These are phyloP conservation scores for Macquaria australasica DNA, from an alignment of 2,113 vertebrate species.

Conservation along the genomic window DNA sequence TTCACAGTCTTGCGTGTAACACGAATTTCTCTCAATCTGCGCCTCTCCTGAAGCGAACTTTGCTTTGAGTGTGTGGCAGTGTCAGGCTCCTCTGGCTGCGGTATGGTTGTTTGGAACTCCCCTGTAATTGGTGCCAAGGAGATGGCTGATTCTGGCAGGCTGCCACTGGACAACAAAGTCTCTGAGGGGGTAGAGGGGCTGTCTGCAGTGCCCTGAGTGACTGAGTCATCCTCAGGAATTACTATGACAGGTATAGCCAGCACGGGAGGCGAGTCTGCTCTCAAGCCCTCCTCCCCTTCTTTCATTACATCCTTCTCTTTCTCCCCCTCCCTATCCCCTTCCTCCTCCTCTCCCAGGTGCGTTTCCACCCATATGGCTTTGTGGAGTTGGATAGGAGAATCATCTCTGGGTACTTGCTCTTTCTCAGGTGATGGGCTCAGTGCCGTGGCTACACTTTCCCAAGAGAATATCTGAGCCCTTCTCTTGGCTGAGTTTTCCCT, in stretches of 20 bases:
- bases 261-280: constrained; percentile 71
- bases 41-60: constrained; percentile 45
- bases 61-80: constrained; percentile 21
- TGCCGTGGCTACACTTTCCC: neutral
- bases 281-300: constrained; percentile 62
- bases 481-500: constrained; percentile 39
- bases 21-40: constrained; percentile 9
- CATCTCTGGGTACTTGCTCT: constrained; percentile 20
- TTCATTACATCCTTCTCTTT: constrained; percentile 42
- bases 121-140: constrained; percentile 40
- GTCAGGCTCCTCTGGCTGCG: constrained; percentile 30
- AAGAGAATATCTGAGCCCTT: constrained; percentile 41
- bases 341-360: constrained; percentile 77
- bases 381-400: constrained; percentile 70
- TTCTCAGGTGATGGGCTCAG: constrained; percentile 31
- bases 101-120: constrained; percentile 50
- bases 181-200: constrained; percentile 20
- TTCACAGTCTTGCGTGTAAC: constrained; percentile 78
- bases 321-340: constrained; percentile 57
- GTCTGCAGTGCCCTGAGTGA: neutral
- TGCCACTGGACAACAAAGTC: constrained; percentile 38
- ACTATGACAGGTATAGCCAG: constrained; percentile 73
- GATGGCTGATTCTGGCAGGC: constrained; percentile 42
- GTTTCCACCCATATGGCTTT: constrained; percentile 84
- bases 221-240: constrained; percentile 67